Conservation (phyloP, 2,113 vertebrate genomes). For the Vombatus ursinus region DNA sequence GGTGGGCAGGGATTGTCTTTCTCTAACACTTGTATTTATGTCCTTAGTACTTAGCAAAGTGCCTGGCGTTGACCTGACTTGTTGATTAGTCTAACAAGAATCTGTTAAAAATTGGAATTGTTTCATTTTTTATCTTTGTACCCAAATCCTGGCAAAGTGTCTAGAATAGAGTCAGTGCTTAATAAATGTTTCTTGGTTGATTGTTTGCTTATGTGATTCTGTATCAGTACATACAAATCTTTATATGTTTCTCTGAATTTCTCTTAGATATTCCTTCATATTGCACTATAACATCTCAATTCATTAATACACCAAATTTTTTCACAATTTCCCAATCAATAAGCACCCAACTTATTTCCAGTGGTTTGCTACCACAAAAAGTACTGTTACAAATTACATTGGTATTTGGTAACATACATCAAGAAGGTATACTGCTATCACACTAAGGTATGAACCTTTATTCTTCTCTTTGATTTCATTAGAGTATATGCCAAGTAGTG, state of each 20-base stretch:
- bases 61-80: background rate
- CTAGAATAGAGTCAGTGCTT: background rate
- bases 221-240: background rate
- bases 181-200: background rate
- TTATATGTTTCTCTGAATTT: background rate
- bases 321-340: background rate
- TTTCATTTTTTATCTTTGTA: background rate
- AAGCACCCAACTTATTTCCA: background rate
- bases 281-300: background rate
- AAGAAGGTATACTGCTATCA: background rate
- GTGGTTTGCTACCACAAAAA: background rate
- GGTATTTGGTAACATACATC: too few relatives aligned
- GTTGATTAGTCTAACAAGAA: background rate
- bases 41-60: background rate
- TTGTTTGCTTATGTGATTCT: background rate
- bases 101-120: background rate
- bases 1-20: background rate
- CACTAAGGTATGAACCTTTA: background rate
- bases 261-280: background rate
- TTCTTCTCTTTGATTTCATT: background rate
- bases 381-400: background rate
- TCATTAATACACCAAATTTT: background rate
- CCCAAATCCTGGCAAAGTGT: background rate
- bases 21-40: background rate
- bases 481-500: background rate